These are phyloP conservation scores for Ianthella basta DNA, from an alignment of 37 sponge, comb jelly and placozoan genomes.

Conservation along the genomic window DNA sequence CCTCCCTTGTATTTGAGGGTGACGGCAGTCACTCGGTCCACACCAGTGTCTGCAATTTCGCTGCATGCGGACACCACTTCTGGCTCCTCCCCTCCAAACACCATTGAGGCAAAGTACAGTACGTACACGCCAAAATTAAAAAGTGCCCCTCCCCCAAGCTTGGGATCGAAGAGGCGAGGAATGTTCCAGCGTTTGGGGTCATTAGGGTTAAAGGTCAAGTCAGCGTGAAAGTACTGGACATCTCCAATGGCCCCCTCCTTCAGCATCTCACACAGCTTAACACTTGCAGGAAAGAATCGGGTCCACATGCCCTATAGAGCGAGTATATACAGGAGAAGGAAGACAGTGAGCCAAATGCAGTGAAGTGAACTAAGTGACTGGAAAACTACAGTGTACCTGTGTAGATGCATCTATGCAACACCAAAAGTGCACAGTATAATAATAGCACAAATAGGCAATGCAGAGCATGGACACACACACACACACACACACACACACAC, in stretches of 20 bases:
- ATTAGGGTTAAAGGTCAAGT: constrained; percentile 49
- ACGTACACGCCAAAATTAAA: constrained; percentile 81
- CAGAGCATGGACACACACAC: too few relatives aligned
- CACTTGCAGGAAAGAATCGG: constrained; percentile 74
- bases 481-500: too few relatives aligned
- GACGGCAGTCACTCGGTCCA: constrained; percentile 42
- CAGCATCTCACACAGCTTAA: constrained; percentile 56
- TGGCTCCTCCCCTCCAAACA: constrained; percentile 63
- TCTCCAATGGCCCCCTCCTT: constrained; percentile 70
- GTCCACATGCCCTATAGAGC: constrained; percentile 62
- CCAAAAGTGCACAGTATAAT: not conserved
- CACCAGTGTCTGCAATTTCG: constrained; percentile 36
- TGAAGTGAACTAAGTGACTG: too few relatives aligned
- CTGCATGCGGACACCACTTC: constrained; percentile 52
- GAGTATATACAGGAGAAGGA: too few relatives aligned
- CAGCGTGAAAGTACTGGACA: constrained; percentile 57
- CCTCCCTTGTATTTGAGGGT: constrained; percentile 51
- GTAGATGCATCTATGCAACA: too few relatives aligned
- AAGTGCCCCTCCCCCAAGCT: constrained; percentile 72
- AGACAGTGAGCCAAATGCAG: too few relatives aligned
- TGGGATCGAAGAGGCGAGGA: constrained; percentile 44
- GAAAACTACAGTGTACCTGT: too few relatives aligned
- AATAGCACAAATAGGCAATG: not conserved
- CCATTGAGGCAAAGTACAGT: constrained; percentile 65
- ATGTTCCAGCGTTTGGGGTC: constrained; percentile 1